Evolutionary conservation across 2,888 invertebrate genomes (phyloP).

Genomic region (Dicyrtomina minuta): DNA sequence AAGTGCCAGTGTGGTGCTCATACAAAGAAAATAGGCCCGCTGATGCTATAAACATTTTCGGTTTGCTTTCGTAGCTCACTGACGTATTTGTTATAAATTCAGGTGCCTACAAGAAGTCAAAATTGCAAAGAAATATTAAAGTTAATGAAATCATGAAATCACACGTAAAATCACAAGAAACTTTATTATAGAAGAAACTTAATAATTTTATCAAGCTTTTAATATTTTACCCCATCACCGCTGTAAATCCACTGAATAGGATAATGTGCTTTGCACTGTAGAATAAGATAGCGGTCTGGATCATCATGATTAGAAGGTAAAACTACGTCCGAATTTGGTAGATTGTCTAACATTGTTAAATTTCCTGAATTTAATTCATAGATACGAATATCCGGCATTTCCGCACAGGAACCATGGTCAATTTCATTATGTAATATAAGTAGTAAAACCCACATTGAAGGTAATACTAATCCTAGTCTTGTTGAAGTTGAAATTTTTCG

Average conservation of each 20-base stretch:
- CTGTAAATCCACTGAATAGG: slow-evolving; percentile 34
- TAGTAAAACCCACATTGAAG: no score
- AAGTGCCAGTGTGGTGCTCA: slow-evolving; percentile 21
- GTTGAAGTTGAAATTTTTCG: no score
- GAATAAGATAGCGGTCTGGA: slow-evolving; percentile 17
- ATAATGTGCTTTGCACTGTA: slow-evolving; percentile 27
- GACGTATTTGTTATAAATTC: slow-evolving; percentile 26
- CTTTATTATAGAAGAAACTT: background rate
- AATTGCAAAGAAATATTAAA: background rate
- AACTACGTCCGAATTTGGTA: slow-evolving; percentile 21
- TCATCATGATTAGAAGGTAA: background rate
- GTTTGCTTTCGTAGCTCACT: slow-evolving; percentile 4
- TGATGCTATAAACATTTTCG: background rate
- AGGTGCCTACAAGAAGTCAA: slow-evolving; percentile 11
- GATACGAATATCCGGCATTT: slow-evolving; percentile 1
- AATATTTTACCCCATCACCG: slow-evolving; percentile 28
- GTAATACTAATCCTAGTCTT: no score
- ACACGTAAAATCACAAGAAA: no score
- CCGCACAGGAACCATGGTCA: no score
- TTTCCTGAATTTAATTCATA: slow-evolving; percentile 1
- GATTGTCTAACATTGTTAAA: slow-evolving; percentile 6
- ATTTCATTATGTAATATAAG: no score
- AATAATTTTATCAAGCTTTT: no score
- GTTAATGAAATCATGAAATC: no score
- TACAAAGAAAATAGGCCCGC: slow-evolving; percentile 9